Evolutionary conservation across 2,888 invertebrate species (phyloP).

Genomic region (Callyntrura sp.): DNA sequence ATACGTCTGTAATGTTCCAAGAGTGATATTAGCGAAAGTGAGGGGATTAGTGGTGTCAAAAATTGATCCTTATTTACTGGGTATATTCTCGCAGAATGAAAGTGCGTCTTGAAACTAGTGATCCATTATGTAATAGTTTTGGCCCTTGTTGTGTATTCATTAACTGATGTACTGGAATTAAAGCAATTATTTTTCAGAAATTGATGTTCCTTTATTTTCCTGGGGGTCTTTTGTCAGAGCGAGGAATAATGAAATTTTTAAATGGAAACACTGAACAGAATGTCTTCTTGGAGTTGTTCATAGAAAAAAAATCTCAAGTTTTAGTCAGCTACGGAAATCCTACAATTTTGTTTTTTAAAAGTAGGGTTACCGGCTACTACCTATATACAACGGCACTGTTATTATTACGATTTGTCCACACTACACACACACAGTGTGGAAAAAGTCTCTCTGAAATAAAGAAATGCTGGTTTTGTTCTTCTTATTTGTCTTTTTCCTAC

Average conservation of each 20-base stretch:
- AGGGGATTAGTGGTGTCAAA: slow-evolving; percentile 64
- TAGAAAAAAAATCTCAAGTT: background rate
- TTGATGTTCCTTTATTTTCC: background rate
- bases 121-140: too few relatives aligned
- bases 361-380: slow-evolving; percentile 1
- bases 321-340: slow-evolving; percentile 1
- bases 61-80: slow-evolving; percentile 62
- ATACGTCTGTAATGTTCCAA: slow-evolving; percentile 18
- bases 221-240: background rate
- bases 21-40: slow-evolving; percentile 24
- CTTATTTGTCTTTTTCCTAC: slow-evolving; percentile 37
- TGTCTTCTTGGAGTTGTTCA: slow-evolving; percentile 29
- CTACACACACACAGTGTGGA: background rate
- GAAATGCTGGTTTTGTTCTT: slow-evolving; percentile 43
- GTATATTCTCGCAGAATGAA: background rate
- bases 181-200: background rate
- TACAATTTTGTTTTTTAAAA: slow-evolving; percentile 15
- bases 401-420: background rate
- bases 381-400: background rate
- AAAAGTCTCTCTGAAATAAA: slow-evolving; percentile 12
- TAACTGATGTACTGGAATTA: background rate
- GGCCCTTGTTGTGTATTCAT: background rate
- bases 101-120: too few relatives aligned
- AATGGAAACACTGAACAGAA: background rate
- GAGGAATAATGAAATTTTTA: background rate